These are phyloP conservation scores for Aleiodes sp. DNA, from an alignment of 1,140 invertebrate genomes.

Conservation along the genomic window DNA sequence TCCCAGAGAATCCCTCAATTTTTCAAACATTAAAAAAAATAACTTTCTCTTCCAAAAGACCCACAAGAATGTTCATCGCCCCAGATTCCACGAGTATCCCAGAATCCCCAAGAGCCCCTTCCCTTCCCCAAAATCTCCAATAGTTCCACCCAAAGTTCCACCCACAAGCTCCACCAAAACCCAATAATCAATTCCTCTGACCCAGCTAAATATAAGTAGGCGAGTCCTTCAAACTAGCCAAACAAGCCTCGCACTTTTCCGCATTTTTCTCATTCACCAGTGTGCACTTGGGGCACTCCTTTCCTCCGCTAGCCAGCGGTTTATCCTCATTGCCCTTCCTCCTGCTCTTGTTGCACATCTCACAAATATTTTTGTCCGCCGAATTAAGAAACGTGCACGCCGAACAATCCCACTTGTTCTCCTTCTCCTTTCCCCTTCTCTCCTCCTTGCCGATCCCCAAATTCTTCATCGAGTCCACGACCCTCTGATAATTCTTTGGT, in stretches of 20 bases:
- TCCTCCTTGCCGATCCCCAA: slow-evolving; percentile 23
- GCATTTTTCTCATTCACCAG: slow-evolving; percentile 79
- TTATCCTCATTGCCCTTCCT: slow-evolving; percentile 69
- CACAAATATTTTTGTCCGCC: slow-evolving; percentile 70
- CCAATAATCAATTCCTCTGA: not conserved
- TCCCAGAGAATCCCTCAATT: too few species aligned
- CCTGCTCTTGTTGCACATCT: slow-evolving; percentile 80
- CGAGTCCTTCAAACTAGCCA: slow-evolving; percentile 75
- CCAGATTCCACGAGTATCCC: too few species aligned
- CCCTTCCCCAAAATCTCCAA: too few species aligned
- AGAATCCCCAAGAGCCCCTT: too few species aligned
- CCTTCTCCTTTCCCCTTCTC: slow-evolving; percentile 20
- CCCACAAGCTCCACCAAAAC: not conserved
- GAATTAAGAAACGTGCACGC: slow-evolving; percentile 79
- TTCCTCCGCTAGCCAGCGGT: slow-evolving; percentile 77
- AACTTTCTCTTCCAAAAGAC: too few species aligned
- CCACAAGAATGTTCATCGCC: too few species aligned
- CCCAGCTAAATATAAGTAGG: slow-evolving; percentile 75
- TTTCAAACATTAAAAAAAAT: too few species aligned
- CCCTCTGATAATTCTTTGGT: not conserved
- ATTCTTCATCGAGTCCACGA: slow-evolving; percentile 2
- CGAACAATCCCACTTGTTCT: slow-evolving; percentile 73
- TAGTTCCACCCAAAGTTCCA: too few species aligned
- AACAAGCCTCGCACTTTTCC: slow-evolving; percentile 75
- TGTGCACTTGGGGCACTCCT: slow-evolving; percentile 81